Base-by-base conservation (phyloP, 2,797 vertebrate species). In the Sebastes baramenuke region DNA sequence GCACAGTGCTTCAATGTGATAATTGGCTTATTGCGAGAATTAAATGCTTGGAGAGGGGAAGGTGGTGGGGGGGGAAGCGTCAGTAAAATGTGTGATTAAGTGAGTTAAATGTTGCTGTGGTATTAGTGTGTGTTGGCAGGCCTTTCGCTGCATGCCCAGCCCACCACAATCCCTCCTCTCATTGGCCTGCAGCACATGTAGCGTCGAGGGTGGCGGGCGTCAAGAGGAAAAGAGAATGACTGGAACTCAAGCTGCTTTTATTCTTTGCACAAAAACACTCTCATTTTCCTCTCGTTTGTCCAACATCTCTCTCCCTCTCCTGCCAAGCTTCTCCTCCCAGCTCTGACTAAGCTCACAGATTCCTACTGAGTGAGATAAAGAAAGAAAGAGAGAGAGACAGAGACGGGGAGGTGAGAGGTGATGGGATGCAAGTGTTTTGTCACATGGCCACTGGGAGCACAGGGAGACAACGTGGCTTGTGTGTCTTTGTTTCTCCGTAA, bases 261-360 rank as follows among this genome's bases (percentile, higher is more conserved):
- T 90, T 91, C 83, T 86, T 34, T 49, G 27, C 61, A 72, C 83
- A 83, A 76, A 67, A 89, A 89, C 72, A 32, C 77, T 83, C 74
- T 90, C 52, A 82, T 87, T 94, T 92, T 92, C 90, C 84, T 82
- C 76, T 86, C 65, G 42, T 91, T 90, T 87, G 74, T 93, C 92
- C 93, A 93, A 90, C 87, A 79, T 89, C 81, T 79, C 88, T 54
- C 67, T 54, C 64, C 54, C 38, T 80, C 72, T 76, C 20, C 83
- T 87, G 94, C 94, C 93, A 95, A 93, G 60, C 65, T 55, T 91
- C 94, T 93, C 94, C 95, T 94, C 94, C 94, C 90, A 81, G 77
- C 87, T 89, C 88, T 83, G 89, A 89, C 85, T 74, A 75, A 89
- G 86, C 82, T 75, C 84, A 77, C 82, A 74, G 92, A 95, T 94